These are phyloP conservation scores for Macaca fascicularis DNA, from an alignment of 2,113 vertebrate species.

Conservation along the genomic window DNA sequence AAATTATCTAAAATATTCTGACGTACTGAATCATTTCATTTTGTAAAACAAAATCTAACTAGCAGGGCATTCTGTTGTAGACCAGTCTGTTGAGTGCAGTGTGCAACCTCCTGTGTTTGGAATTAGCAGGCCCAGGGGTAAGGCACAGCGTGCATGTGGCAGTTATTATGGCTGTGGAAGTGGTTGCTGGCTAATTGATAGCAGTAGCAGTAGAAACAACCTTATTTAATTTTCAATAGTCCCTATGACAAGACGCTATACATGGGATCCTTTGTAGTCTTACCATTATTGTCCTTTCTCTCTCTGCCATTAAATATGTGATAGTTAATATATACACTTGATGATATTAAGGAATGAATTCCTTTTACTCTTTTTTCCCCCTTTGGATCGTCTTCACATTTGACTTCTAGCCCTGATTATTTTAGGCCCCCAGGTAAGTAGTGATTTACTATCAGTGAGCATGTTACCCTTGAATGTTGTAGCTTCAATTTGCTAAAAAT, in stretches of 20 bases:
- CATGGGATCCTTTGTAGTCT: constrained; percentile 69
- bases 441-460: not conserved
- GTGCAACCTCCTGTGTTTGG: constrained; percentile 61
- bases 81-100: not conserved
- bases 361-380: not conserved
- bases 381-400: constrained; percentile 29
- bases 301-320: constrained; percentile 52
- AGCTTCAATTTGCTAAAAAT: not conserved
- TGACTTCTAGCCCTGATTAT: not conserved
- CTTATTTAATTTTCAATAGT: constrained; percentile 73
- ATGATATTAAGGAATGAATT: constrained; percentile 59
- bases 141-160: constrained; percentile 65
- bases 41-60: constrained; percentile 31
- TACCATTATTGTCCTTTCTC: constrained; percentile 50
- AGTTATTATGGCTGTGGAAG: constrained; percentile 74
- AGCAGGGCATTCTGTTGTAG: not conserved
- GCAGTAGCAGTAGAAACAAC: constrained; percentile 74
- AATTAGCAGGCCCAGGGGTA: constrained; percentile 78
- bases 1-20: constrained; percentile 71
- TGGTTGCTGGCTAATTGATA: constrained; percentile 80
- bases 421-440: constrained; percentile 36
- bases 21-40: constrained; percentile 38
- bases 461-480: not conserved
- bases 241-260: constrained; percentile 60
- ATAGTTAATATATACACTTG: not conserved